Evolutionary conservation across 2,888 invertebrate species (phyloP), one percentile per base, ranked within the genome.

Genomic region (Craniophora ligustri): DNA sequence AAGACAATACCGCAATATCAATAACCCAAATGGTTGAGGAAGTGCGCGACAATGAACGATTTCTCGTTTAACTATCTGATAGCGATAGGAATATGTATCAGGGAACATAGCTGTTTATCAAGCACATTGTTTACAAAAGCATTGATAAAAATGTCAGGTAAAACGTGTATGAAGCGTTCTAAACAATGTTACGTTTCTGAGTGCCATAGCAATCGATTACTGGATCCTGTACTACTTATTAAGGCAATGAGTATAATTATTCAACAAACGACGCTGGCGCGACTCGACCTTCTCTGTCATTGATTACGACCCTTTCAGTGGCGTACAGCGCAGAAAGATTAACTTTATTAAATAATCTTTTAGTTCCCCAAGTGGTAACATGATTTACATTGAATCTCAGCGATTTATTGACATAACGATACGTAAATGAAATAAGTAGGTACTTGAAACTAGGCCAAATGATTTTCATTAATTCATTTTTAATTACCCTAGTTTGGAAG

Each of bases 81-180:
- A 85, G 62, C 77, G 75, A 78, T 74, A 71, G 56, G 59, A 81
- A 72, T 73, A 50, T 67, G 63, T 82, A 87, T 85, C 80, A 76
- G 71, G 54, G 73, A 70, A 74, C 72, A 81, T 73, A 75, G 73
- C 74, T 68, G 76, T 81, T 88, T 89, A 89, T 89, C 87, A 74
- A 78, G 58, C 67, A 67, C 77, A 75, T 67, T 88, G 87, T 89
- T 88, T 87, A 85, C 88, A 76, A 81, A 82, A 84, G 82, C 81
- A 78, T 77, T 82, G 89, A 89, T 90, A 90, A 88, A 79, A 84
- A 79, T 74, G 67, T 74, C 73, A 78, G 84, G 86, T 84, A 88
- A 87, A 86, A 83, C 81, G 67, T 82, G 79, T 82, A 77, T 74
- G 73, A 78, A 79, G 72, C 70, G 75, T 61, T 64, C 67, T 63